phyloP scores from a whole-genome alignment of 2,113 vertebrate species.

The Calyptomena viridis region DNA sequence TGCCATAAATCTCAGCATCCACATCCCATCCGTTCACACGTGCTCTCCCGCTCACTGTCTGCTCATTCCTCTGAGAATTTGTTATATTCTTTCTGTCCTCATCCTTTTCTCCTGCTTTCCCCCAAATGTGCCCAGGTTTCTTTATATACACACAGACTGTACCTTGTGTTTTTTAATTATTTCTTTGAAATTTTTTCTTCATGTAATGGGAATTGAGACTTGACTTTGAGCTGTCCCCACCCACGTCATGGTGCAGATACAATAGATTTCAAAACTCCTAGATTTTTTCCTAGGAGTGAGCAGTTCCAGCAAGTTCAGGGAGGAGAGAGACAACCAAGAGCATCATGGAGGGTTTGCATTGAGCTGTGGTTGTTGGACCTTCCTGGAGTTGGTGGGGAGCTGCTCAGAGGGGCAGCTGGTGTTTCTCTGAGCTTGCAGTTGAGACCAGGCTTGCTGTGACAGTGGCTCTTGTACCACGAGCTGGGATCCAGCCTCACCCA shows the following conservation, averaged over 20 bases:
- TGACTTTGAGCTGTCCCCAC: neutral
- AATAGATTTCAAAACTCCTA: neutral
- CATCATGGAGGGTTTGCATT: neutral
- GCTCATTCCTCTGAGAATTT: constrained; percentile 65
- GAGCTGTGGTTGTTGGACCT: neutral
- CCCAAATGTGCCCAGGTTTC: neutral
- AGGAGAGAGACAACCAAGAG: neutral
- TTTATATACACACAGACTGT: neutral
- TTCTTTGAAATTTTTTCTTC: neutral
- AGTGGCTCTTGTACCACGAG: neutral
- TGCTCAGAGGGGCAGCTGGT: neutral
- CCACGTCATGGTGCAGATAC: accelerated
- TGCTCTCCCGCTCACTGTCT: constrained; percentile 49
- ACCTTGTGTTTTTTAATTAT: neutral
- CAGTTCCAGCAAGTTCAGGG: neutral
- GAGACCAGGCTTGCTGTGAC: neutral
- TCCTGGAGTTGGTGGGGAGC: neutral
- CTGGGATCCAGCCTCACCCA: neutral
- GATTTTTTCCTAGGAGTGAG: neutral
- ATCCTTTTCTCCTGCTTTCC: neutral
- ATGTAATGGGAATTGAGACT: neutral
- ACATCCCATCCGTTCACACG: constrained; percentile 72
- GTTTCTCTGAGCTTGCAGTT: neutral
- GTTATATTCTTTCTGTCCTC: constrained; percentile 44
- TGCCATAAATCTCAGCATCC: constrained; percentile 93